phyloP scores from a whole-genome alignment of 2,113 vertebrate species.

The Tenebrosternarchus preto region DNA sequence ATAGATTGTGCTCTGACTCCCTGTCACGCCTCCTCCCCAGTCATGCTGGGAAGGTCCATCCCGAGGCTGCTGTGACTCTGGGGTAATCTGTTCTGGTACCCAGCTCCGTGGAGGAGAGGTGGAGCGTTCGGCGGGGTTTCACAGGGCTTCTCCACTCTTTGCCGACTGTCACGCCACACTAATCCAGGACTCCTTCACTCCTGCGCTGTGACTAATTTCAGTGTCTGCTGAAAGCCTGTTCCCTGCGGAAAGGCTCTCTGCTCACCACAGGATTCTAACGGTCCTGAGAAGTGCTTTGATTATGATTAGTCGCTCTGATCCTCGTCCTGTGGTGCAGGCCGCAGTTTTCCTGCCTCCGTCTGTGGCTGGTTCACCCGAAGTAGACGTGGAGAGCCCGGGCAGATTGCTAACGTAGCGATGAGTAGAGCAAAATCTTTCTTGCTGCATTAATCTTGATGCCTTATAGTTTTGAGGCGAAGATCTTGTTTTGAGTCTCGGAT shows the following conservation, averaged over 20 bases:
- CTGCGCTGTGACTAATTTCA: neutral
- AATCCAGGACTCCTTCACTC: neutral
- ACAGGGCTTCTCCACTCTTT: neutral
- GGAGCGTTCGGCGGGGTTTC: neutral
- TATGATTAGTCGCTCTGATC: neutral
- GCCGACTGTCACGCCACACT: neutral
- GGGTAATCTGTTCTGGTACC: no score
- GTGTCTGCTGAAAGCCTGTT: neutral
- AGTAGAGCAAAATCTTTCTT: no score
- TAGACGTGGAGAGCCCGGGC: no score
- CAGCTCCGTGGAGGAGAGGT: no score
- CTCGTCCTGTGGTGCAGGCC: neutral
- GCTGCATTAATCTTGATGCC: no score
- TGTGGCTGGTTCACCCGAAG: no score
- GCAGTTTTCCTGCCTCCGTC: neutral
- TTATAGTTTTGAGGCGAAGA: neutral
- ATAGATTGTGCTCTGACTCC: no score
- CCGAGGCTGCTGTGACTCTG: no score
- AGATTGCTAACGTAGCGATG: no score
- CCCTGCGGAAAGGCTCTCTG: neutral
- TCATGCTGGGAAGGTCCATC: no score
- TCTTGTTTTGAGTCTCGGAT: slow-evolving; percentile 5
- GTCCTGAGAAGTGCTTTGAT: slow-evolving; percentile 4
- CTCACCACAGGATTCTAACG: neutral
- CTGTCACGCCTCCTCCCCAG: no score